A percentile compares a stretch with the other conserved stretches of the same genome.
Evolutionary conservation across 2,888 invertebrate species (phyloP).

Genomic region (Horisme vitalbata): DNA sequence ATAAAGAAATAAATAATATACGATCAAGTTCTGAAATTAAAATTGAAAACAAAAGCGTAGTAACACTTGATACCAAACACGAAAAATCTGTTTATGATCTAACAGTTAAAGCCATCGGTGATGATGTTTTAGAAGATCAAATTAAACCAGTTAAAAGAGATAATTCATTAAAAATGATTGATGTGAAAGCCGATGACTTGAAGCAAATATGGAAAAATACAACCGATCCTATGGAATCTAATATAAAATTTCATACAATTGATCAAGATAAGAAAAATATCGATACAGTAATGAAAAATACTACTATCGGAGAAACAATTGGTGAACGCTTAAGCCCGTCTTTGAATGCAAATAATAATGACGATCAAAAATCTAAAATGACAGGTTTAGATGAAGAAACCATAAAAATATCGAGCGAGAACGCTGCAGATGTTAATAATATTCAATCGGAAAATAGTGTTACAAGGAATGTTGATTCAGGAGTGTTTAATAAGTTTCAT

Average conservation of each 20-base stretch:
- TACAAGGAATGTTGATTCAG: background rate
- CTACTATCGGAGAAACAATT: no score
- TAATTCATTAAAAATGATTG: background rate
- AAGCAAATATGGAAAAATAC: constrained; percentile 23
- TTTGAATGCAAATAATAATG: no score
- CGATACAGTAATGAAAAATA: no score
- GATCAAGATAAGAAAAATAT: background rate
- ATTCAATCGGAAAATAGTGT: background rate
- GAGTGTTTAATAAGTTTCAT: background rate
- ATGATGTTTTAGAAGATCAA: background rate
- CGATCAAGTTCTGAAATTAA: background rate
- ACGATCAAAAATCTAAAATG: background rate
- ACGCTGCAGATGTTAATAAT: background rate
- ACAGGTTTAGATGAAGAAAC: background rate
- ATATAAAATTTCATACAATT: background rate
- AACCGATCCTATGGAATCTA: constrained; percentile 7
- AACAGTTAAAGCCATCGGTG: background rate
- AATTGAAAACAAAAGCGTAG: constrained; percentile 1
- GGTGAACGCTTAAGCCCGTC: no score
- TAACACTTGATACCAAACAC: background rate
- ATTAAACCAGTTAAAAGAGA: constrained; percentile 6
- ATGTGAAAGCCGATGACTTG: constrained; percentile 3
- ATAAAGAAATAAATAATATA: background rate
- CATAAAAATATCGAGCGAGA: background rate
- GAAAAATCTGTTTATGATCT: background rate